These are phyloP conservation scores for Cyclura pinguis DNA, from an alignment of 2,797 vertebrate species.

Conservation along the genomic window DNA sequence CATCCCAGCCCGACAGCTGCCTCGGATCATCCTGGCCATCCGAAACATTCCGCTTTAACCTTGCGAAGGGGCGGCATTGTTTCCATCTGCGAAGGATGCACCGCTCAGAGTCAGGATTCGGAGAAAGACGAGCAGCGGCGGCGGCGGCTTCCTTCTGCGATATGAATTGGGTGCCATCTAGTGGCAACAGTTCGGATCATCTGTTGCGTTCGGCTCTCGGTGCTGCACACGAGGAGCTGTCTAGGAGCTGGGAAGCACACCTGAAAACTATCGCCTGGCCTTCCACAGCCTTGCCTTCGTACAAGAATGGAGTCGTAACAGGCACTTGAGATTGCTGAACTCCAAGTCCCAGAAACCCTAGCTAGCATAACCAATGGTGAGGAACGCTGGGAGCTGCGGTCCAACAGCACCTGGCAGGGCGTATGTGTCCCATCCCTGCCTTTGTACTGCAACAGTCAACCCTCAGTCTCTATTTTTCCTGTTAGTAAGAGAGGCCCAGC, in stretches of 20 bases:
- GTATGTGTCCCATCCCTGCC: neutral
- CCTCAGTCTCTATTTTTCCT: too few species aligned
- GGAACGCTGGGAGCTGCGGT: neutral
- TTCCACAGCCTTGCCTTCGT: neutral
- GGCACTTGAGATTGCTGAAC: neutral
- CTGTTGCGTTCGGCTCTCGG: neutral
- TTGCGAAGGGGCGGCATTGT: conserved; percentile 28
- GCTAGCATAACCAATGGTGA: too few species aligned
- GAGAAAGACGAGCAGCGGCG: neutral
- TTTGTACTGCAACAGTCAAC: neutral
- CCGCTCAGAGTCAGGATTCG: neutral
- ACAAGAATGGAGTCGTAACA: neutral
- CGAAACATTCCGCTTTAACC: conserved; percentile 21
- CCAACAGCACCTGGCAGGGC: neutral
- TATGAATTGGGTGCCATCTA: conserved; percentile 37
- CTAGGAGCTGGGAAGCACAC: neutral
- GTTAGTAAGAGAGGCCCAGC: too few species aligned
- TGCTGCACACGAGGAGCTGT: neutral
- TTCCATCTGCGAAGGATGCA: conserved; percentile 27
- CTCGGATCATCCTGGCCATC: conserved; percentile 17
- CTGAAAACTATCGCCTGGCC: neutral
- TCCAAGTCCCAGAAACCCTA: too few species aligned
- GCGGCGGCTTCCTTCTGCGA: neutral
- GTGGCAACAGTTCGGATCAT: neutral
- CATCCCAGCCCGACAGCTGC: conserved; percentile 28